Evolutionary conservation across 2,113 vertebrate species (phyloP), one percentile per base, ranked within the genome.

Genomic region (Tichodroma muraria): DNA sequence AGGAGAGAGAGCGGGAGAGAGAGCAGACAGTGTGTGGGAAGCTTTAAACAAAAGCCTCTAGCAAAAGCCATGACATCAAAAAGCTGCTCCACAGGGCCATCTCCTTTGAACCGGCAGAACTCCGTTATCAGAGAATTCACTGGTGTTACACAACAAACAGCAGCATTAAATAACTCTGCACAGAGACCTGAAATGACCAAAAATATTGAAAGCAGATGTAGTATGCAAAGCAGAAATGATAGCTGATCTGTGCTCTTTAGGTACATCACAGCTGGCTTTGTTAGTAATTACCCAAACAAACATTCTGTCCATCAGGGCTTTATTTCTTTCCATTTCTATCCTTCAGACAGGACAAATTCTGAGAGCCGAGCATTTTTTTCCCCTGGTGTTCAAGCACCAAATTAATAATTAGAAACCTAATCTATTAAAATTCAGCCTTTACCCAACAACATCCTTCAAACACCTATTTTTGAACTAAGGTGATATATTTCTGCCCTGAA

Each of bases 81-180:
- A 93, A 93, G 95, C 87, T 52, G 42, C 89, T 81, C 85, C 94
- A 83, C 50, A 68, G 95, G 94, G 92, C 96, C 76, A 52, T 86
- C 84, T 88, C 92, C 95, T 98, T 97, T 97, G 97, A 97, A 97
- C 93, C 60, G 24, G 93, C 95, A 84, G 92, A 91, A 80, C 78
- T 94, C 88, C 3, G 14, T 52, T 86, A 94, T 93, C 96, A 95
- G 94, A 95, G 94, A 95, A 83, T 54, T 28, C 80, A 13, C 28
- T 38, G 65, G 94, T 84, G 75, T 83, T 89, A 90, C 75, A 84
- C 96, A 96, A 94, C 94, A 97, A 97, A 97, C 63, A 11, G 59
- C 83, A 9, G 54, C 86, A 7, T 96, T 92, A 80, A 95, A 76
- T 91, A 64, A 81, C 65, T 71, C 59, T 56, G 65, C 93, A 87